Evolutionary conservation across 2,797 vertebrate genomes (phyloP), one percentile per base, ranked within the genome.

Genomic region (Bufotes viridis): DNA sequence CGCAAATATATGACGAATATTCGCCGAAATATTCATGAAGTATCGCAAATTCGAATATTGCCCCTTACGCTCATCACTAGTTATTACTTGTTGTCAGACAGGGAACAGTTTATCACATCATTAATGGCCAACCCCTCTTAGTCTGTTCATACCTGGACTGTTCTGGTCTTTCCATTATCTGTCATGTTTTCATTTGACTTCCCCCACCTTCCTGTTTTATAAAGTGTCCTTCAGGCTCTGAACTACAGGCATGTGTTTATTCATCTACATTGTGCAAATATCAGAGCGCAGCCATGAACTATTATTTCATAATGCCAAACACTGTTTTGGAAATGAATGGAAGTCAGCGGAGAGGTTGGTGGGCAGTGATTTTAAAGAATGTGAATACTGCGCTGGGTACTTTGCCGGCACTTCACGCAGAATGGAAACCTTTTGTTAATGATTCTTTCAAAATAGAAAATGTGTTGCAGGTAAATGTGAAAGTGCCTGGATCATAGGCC

Each of bases 251-350:
- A 82, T 63, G 51, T 89, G 72, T 89, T 89, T 89, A 74, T 83
- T 82, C 55, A 72, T 42, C 85, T 57, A 87, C 67, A 24, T 42
- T 81, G 82, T 74, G 81, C 81, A 89, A 89, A 87, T 87, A 89
- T 84, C 88, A 87, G 72, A 83, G 81, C 76, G 63, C 49, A 65
- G 18, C 74, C 80, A 80, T 89, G 85, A 89, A 87, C 85, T 70
- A 63, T 49, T 72, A 79, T 84, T 83, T 83, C 63, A 84, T 83
- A 89, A 89, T 78, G 74, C 34, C 85, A 87, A 42, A 79, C 65
- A 72, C 61, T 78, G 60, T 83, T 83, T 87, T 79, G 72, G 63
- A 84, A 82, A 87, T 82, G 53, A 86, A 72, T 51, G 57, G 55
- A 65, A 84, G 76, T 42, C 53, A 29, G 24, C 57, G 67, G 74